Evolutionary conservation across 2,888 invertebrate genomes (phyloP).

Genomic region (Reticulitermes lucifugus): DNA sequence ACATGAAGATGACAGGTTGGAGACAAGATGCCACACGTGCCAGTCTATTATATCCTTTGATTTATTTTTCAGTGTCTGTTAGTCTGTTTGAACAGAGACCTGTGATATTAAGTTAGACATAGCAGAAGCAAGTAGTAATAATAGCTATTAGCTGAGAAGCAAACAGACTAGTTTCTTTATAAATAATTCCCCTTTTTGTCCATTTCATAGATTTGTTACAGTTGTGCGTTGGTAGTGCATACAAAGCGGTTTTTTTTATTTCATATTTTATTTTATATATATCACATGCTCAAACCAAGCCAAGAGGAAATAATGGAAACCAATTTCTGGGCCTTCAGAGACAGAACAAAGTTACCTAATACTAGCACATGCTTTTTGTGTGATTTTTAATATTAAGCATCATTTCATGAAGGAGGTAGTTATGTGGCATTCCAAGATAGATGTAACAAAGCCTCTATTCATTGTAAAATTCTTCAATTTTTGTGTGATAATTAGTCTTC

Average conservation of each 20-base stretch:
- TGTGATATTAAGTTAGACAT: background rate
- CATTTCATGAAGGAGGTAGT: no score
- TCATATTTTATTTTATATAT: conserved; percentile 45
- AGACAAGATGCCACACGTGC: conserved; percentile 4
- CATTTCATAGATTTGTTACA: background rate
- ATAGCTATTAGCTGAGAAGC: background rate
- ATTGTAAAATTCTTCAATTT: no score
- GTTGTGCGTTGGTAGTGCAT: background rate
- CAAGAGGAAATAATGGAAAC: no score
- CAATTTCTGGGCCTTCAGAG: no score
- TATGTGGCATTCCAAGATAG: no score
- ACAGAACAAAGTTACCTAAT: no score
- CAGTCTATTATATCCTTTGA: background rate
- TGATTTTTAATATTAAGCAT: no score
- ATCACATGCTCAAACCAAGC: background rate
- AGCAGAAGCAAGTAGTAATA: background rate
- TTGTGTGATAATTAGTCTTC: no score
- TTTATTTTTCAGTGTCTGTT: background rate
- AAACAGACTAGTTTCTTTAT: background rate
- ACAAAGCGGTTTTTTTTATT: conserved; percentile 48
- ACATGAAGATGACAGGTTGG: conserved; percentile 8
- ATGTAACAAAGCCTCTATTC: no score
- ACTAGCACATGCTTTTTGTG: no score
- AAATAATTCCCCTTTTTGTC: background rate
- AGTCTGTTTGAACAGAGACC: conserved; percentile 1